Evolutionary conservation across 2,888 invertebrate genomes (phyloP).

Genomic region (Lepidocyrtoides sp.): DNA sequence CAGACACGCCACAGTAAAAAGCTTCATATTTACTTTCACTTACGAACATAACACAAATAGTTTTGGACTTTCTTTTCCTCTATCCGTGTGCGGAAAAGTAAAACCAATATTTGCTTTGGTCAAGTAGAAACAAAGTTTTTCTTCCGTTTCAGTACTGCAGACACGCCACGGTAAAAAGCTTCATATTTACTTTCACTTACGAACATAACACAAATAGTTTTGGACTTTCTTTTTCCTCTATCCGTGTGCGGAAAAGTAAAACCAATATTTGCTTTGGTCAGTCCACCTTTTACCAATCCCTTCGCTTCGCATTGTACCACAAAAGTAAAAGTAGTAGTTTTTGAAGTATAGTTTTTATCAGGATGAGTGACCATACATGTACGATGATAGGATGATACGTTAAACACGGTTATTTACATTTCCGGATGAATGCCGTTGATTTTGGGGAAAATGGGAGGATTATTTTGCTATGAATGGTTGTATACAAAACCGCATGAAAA

Average conservation of each 20-base stretch:
- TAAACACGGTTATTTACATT: constrained; percentile 34
- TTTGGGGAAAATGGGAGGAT: not conserved
- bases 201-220: not conserved
- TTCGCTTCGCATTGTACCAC: too few relatives aligned
- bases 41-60: not conserved
- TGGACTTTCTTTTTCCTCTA: not conserved
- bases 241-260: constrained; percentile 41
- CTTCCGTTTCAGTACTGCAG: too few relatives aligned
- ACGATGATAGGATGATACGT: not conserved
- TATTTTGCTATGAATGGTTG: too few relatives aligned
- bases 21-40: not conserved
- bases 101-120: constrained; percentile 52
- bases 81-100: constrained; percentile 30
- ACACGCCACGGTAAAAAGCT: not conserved
- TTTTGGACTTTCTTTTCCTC: not conserved
- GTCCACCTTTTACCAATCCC: too few relatives aligned
- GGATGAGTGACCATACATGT: too few relatives aligned
- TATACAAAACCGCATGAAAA: too few relatives aligned
- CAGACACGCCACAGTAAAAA: not conserved
- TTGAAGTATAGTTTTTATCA: too few relatives aligned
- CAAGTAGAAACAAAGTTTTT: not conserved
- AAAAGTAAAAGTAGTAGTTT: too few relatives aligned
- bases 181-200: not conserved
- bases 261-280: constrained; percentile 42
- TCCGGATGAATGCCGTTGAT: not conserved